Evolutionary conservation across 1,140 invertebrate genomes (phyloP).

Genomic region (Papilio polytes): DNA sequence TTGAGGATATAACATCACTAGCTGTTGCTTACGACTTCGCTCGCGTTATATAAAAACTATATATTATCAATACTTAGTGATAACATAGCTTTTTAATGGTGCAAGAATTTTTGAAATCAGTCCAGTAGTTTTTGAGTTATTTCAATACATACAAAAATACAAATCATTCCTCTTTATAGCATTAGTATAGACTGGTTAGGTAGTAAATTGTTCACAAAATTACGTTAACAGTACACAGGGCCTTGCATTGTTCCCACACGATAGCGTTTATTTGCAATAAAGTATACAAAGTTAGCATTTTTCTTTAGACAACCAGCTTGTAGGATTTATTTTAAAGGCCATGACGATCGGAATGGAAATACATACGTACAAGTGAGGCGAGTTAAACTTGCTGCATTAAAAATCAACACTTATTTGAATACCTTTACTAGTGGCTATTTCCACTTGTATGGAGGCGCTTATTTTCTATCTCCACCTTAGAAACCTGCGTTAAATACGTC

Average conservation of each 20-base stretch:
- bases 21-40: no score
- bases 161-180: no score
- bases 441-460: no score
- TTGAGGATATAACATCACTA: no score
- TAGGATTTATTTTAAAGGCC: conserved; percentile 12
- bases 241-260: conserved; percentile 18
- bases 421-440: not conserved
- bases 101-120: no score
- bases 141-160: no score
- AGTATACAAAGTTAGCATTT: not conserved
- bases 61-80: no score
- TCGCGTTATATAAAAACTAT: no score
- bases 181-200: not conserved
- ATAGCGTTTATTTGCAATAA: conserved; percentile 8
- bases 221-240: not conserved
- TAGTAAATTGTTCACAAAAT: not conserved
- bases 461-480: no score
- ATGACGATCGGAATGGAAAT: conserved; percentile 11
- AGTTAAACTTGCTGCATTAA: not conserved
- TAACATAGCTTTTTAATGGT: no score
- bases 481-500: no score
- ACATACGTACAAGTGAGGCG: not conserved
- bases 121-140: no score
- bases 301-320: not conserved
- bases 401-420: not conserved